These are phyloP conservation scores for Lepidochrysops patricia DNA, from an alignment of 2,888 invertebrate species.

Conservation along the genomic window DNA sequence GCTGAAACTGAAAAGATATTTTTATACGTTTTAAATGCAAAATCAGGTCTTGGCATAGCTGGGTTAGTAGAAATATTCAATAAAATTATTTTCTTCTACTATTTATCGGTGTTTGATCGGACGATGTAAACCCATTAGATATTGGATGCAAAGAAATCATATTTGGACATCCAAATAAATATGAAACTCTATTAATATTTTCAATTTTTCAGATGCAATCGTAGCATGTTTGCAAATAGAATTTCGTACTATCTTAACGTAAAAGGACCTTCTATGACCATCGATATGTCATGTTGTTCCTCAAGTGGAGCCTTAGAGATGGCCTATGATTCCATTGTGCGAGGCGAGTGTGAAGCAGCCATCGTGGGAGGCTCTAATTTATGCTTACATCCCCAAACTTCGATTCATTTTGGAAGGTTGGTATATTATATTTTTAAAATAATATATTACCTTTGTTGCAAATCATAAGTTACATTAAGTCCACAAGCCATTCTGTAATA, in stretches of 20 bases:
- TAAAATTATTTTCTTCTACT: too few relatives aligned
- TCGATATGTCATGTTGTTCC: conserved; percentile 17
- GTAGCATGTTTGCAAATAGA: conserved; percentile 18
- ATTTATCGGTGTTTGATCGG: too few relatives aligned
- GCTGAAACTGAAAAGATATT: conserved; percentile 13
- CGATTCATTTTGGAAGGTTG: conserved; percentile 12
- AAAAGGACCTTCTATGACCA: conserved; percentile 16
- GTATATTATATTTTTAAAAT: background rate
- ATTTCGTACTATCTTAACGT: conserved; percentile 19
- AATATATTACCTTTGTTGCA: background rate
- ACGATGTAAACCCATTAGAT: too few relatives aligned
- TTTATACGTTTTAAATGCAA: background rate
- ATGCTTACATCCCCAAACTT: conserved; percentile 16
- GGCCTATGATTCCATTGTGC: conserved; percentile 18
- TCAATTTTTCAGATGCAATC: conserved; percentile 12
- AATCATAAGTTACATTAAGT: too few relatives aligned
- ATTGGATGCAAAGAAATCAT: too few relatives aligned
- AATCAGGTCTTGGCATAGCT: conserved; percentile 1
- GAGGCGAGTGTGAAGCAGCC: conserved; percentile 36
- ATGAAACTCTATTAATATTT: background rate
- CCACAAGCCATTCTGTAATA: too few relatives aligned
- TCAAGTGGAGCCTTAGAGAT: conserved; percentile 20
- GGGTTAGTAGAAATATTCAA: conserved; percentile 8
- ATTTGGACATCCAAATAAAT: background rate
- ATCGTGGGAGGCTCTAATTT: conserved; percentile 48